Conservation (phyloP, 2,797 vertebrate species). For the Paramormyrops hopkinsi region DNA sequence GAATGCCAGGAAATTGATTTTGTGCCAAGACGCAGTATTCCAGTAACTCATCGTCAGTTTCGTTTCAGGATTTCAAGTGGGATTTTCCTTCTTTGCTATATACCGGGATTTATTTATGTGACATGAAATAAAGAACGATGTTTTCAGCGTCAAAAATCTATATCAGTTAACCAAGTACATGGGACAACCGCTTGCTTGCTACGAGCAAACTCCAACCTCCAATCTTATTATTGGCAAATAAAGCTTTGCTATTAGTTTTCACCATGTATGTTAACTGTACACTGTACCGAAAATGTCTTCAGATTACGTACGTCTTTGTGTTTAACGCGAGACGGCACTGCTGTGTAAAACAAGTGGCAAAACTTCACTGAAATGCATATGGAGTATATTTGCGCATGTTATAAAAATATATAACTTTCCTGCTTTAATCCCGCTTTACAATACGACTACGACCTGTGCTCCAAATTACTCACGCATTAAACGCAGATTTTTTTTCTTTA, state of each 20-base stretch:
- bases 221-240: background rate
- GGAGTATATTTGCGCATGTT: background rate
- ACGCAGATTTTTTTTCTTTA: background rate
- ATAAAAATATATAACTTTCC: background rate
- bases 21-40: background rate
- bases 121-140: background rate
- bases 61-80: background rate
- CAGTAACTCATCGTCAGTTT: background rate
- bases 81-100: background rate
- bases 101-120: background rate
- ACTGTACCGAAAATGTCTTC: background rate
- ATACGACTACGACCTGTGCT: background rate
- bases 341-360: background rate
- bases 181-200: background rate
- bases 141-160: background rate
- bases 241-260: background rate
- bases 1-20: conserved; percentile 8
- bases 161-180: background rate
- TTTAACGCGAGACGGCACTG: background rate
- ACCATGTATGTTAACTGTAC: background rate
- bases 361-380: background rate
- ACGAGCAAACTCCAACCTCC: background rate
- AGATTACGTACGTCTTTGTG: background rate
- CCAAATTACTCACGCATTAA: background rate
- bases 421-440: background rate